Percentiles rank a stretch among this genome's conserved stretches.
These are phyloP conservation scores for Lamellibrachia columna DNA, from an alignment of 2,888 invertebrate genomes.

Conservation along the genomic window DNA sequence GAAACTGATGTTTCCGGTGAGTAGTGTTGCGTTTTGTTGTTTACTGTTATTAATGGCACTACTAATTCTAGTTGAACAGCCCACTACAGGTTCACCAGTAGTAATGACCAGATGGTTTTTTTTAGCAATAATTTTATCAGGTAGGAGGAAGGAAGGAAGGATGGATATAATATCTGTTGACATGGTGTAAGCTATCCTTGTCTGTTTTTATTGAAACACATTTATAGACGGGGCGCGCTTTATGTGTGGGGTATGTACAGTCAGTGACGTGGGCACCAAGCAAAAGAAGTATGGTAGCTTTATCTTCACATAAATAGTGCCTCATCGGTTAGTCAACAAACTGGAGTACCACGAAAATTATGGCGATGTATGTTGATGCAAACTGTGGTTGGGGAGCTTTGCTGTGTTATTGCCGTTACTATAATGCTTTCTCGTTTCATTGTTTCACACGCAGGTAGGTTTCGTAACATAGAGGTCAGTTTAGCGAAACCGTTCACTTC, in stretches of 20 bases:
- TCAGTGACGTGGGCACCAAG: not conserved
- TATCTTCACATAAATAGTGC: not conserved
- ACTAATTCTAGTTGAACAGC: not conserved
- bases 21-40: not conserved
- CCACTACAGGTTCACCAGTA: not conserved
- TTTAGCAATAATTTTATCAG: not conserved
- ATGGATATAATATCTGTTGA: too few relatives aligned
- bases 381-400: conserved; percentile 9
- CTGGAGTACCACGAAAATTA: not conserved
- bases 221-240: not conserved
- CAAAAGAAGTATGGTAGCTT: not conserved
- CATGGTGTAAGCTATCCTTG: too few relatives aligned
- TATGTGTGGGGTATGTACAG: not conserved
- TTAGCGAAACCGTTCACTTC: conserved; percentile 9
- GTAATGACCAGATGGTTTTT: not conserved
- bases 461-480: conserved; percentile 16
- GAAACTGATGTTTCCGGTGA: conserved; percentile 11
- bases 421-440: conserved; percentile 16
- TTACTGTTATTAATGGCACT: not conserved
- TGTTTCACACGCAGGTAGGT: conserved; percentile 16
- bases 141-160: not conserved
- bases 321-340: not conserved
- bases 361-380: not conserved
- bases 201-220: not conserved
- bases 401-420: conserved; percentile 12